Evolutionary conservation across 2,888 invertebrate species (phyloP), one percentile per base, ranked within the genome.

Genomic region (Atrina japonica): DNA sequence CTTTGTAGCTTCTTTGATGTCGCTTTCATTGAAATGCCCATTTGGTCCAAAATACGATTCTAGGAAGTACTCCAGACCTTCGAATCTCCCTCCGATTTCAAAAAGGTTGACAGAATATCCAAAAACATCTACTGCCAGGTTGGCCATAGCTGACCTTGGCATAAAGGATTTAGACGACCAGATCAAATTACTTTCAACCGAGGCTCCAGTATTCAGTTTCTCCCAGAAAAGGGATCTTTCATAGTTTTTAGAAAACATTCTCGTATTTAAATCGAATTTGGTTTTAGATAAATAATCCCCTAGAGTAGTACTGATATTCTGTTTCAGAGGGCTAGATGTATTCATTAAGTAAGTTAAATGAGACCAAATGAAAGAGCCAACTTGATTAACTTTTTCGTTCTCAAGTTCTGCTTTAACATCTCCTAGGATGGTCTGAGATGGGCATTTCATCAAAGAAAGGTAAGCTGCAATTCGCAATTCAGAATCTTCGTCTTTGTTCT

Each of bases 361-460:
- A 64, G 96, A 96, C 96, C 97, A 97, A 6, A 98, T 95, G 90
- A 96, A 98, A 3, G 97, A 96, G 16, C 96, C 97, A 21, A 98
- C 97, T 93, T 98, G 97, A 76, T 89, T 88, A 43, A 83, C 81
- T 60, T 85, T 73, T 71, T 89, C 89, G 2, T 64, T 75, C 58
- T 80, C 75, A 41, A 88, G 78, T 0, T 75, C 66, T 5, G 58
- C 65, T 86, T 95, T 94, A 53, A 98, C 94, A 64, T 93, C 93
- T 66, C 94, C 92, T 0, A 98, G 92, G 0, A 95, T 93, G 49
- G 93, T 92, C 77, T 96, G 94, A 80, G 95, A 94, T 0, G 97
- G 97, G 88, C 98, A 98, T 64, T 93, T 93, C 96, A 98, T 97
- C 3, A 96, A 93, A 90, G 96, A 95, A 52, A 97, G 90, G 89